These are phyloP conservation scores for Lordiphosa andalusiaca DNA, from an alignment of 2,888 invertebrate species.

Conservation along the genomic window DNA sequence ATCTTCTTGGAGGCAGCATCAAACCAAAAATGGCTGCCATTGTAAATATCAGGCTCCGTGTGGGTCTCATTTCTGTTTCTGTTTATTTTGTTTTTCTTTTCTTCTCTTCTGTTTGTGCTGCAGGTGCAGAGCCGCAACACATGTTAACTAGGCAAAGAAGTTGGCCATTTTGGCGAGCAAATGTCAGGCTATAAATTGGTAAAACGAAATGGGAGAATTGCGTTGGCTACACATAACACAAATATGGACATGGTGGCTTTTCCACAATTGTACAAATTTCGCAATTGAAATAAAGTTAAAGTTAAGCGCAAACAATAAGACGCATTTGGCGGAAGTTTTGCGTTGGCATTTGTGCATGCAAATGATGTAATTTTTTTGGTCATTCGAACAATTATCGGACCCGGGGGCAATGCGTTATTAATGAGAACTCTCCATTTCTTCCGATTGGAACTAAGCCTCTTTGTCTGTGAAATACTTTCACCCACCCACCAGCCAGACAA, in stretches of 20 bases:
- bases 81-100: too few species aligned
- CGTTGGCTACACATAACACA: conserved; percentile 66
- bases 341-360: conserved; percentile 19
- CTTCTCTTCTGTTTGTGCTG: conserved; percentile 12
- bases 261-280: conserved; percentile 28
- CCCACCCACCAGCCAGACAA: conserved; percentile 49
- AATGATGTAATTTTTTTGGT: conserved; percentile 56
- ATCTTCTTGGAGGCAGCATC: conserved; percentile 45
- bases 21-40: conserved; percentile 68
- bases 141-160: conserved; percentile 50
- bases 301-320: conserved; percentile 33
- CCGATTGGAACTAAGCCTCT: conserved; percentile 18
- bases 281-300: conserved; percentile 68
- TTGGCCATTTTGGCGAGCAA: conserved; percentile 54
- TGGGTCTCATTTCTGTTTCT: conserved; percentile 7
- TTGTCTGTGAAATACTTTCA: conserved; percentile 47
- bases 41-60: conserved; percentile 47
- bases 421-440: conserved; percentile 26
- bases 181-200: conserved; percentile 72
- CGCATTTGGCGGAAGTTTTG: conserved; percentile 51
- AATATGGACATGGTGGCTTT: conserved; percentile 61
- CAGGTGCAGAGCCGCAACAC: conserved; percentile 68
- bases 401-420: conserved; percentile 54
- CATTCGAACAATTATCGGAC: conserved; percentile 60
- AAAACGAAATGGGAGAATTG: conserved; percentile 59